Evolutionary conservation across 2,888 invertebrate species (phyloP), one percentile per base, ranked within the genome.

Genomic region (Rapana venosa): DNA sequence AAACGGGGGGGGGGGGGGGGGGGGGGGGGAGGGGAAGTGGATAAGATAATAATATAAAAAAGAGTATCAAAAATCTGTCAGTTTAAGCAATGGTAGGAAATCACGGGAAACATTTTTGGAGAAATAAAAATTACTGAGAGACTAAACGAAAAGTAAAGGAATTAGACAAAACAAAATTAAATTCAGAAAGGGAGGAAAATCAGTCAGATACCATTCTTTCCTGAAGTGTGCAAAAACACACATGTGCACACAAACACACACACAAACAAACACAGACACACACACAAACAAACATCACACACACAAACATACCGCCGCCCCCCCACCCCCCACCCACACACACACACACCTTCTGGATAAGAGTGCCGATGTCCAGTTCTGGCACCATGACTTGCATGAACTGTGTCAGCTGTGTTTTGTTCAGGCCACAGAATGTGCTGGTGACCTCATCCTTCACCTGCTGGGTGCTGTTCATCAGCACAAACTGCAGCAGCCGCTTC

Each of bases 291-390:
- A 5, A 26, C 36, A 36, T n/a, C 83, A 47, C 83, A 36, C 83
- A 83, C 83, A 83, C 36, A 36, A 36, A 47, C 47, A 47, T 30
- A 58, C 84, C 20, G 26, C 20, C 84, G 5, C 58, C n/a, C 58
- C 20, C 84, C 20, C 58, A n/a, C 84, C 20, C 84, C 20, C 84
- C 84, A 30, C 84, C 15, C 84, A 56, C 84, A n/a, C 58, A 85
- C 13, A 5, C 15, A 90, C 92, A 89, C 90, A 95, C 95, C 90
- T 93, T 92, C 90, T 94, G 90, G 11, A 95, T 88, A 6, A 95
- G 88, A 30, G 93, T 93, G 8, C 95, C 94, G 61, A 95, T 91
- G 87, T 94, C 92, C 26, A 95, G 88, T 47, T 94, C 91, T n/a
- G 90, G 88, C 22, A 94, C 88, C 20, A 95, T 83, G 30, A 89